Percentiles rank a stretch among this genome's conserved stretches.
Evolutionary conservation across 2,888 invertebrate species (phyloP).

Genomic region (Standfussiana lucernea): DNA sequence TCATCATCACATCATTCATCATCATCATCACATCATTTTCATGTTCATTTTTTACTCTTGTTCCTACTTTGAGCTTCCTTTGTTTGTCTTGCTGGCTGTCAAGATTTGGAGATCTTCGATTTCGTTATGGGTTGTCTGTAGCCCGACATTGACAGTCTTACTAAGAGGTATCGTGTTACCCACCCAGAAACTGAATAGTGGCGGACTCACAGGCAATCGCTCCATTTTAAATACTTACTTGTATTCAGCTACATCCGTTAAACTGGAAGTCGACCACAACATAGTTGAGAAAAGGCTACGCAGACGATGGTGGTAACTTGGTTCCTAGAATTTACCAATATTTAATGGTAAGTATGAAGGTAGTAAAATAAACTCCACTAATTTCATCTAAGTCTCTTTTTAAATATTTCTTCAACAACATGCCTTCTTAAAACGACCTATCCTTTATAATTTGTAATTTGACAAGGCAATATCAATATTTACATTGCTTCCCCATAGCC

Average conservation of each 20-base stretch:
- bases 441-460: conserved; percentile 15
- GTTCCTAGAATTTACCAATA: background rate
- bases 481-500: conserved; percentile 4
- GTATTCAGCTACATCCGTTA: background rate
- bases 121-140: background rate
- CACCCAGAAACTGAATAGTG: background rate
- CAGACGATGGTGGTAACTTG: background rate
- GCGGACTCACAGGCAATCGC: background rate
- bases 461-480: conserved; percentile 7
- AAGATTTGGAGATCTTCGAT: background rate
- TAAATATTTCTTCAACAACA: background rate
- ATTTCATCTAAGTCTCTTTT: background rate
- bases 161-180: background rate
- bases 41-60: too few species aligned
- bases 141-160: background rate
- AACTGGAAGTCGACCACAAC: background rate
- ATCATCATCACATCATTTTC: too few species aligned
- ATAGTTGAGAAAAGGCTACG: background rate
- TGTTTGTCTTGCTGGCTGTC: background rate
- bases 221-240: background rate
- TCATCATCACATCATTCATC: too few species aligned
- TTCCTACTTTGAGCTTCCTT: background rate
- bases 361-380: background rate
- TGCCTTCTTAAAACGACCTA: background rate
- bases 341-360: background rate